A percentile compares a stretch with the other conserved stretches of the same genome.
Evolutionary conservation across 2,888 invertebrate genomes (phyloP).

Genomic region (Plebejus melissa): DNA sequence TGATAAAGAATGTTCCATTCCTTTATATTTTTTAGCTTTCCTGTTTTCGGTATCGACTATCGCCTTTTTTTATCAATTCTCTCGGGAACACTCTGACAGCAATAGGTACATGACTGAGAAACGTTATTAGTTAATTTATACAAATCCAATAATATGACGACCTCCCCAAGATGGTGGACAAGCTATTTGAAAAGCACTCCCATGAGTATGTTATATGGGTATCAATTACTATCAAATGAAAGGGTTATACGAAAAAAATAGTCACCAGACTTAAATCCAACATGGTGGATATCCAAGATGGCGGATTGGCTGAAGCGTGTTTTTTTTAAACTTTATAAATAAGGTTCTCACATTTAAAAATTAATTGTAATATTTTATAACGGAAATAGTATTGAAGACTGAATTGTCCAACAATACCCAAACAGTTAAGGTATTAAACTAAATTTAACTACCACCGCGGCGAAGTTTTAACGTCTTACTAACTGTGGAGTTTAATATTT

Average conservation of each 20-base stretch:
- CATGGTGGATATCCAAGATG: too few species aligned
- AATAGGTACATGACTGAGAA: too few species aligned
- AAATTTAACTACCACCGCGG: conserved; percentile 1
- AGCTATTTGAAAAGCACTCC: too few species aligned
- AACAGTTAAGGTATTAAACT: background rate
- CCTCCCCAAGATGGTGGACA: too few species aligned
- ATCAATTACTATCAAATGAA: too few species aligned
- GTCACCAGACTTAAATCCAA: too few species aligned
- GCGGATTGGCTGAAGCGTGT: too few species aligned
- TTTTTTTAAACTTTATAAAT: background rate
- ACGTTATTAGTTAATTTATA: too few species aligned
- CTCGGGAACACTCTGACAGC: background rate
- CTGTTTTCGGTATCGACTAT: background rate
- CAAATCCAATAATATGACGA: too few species aligned
- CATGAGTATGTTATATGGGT: too few species aligned
- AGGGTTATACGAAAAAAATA: too few species aligned
- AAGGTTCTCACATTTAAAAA: background rate
- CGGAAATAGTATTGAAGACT: background rate
- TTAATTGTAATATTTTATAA: background rate
- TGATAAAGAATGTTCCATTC: background rate
- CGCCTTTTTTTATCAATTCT: background rate
- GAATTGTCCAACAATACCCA: background rate
- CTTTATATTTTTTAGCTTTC: background rate
- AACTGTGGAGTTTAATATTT: conserved; percentile 10
- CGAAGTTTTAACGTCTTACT: conserved; percentile 1